Percentiles rank a stretch among this genome's conserved stretches.
Evolutionary conservation across 2,113 vertebrate genomes (phyloP).

Genomic region (Myodes glareolus): DNA sequence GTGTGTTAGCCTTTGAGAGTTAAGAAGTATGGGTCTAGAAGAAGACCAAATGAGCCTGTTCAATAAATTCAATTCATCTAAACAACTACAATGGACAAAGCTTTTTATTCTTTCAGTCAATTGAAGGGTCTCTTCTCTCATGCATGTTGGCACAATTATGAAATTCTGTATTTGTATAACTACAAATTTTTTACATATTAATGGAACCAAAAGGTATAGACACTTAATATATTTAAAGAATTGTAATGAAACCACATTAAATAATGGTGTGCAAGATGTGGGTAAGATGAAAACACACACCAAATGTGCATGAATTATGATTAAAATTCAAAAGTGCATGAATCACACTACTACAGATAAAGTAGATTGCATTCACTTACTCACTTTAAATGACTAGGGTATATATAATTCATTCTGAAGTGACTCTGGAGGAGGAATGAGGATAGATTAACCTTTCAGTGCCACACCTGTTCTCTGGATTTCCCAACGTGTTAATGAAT

Average conservation of each 20-base stretch:
- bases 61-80: background rate
- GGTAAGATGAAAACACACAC: background rate
- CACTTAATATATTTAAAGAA: background rate
- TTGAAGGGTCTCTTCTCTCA: background rate
- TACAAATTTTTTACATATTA: background rate
- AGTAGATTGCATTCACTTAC: constrained; percentile 37
- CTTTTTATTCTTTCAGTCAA: background rate
- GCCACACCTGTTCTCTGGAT: constrained; percentile 72
- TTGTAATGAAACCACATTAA: background rate
- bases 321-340: background rate
- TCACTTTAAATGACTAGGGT: constrained; percentile 20
- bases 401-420: constrained; percentile 72
- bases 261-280: background rate
- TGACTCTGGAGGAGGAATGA: constrained; percentile 64
- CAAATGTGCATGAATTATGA: background rate
- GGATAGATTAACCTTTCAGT: constrained; percentile 79
- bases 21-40: background rate
- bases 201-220: background rate
- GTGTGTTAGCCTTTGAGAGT: background rate
- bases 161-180: background rate
- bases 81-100: background rate
- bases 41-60: background rate
- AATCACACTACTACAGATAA: constrained; percentile 1
- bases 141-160: background rate
- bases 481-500: constrained; percentile 80